Base-by-base conservation (phyloP, 2,888 invertebrate species). In the Yponomeuta cagnagella region DNA sequence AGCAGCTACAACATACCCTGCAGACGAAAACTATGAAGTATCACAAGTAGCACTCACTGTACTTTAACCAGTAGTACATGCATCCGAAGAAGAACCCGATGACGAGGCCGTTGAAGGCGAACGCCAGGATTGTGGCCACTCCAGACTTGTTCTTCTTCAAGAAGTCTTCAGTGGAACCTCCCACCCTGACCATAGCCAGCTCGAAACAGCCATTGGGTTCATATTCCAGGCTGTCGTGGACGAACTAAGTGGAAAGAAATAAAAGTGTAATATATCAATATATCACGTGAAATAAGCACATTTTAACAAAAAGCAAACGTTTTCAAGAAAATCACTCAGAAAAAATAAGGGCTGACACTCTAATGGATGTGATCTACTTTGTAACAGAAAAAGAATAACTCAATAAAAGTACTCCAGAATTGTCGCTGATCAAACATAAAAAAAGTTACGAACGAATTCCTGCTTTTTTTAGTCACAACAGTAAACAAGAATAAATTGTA, bases 81-180 rank as follows among this genome's bases (percentile, higher is more conserved):
- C 86, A 82, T 2, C 84, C 89, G 12, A 88, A 78, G 71, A 92
- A 92, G 73, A 83, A 91, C 2, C 88, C 90, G 1, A 89, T 71
- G 0, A 87, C 81, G 0, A 85, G 30, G 0, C 88, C 89, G 63
- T 91, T 90, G 0, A 89, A 58, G 0, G 84, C 63, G 37, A 89
- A 88, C 2, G 82, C 64, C 5, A 75, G 63, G 2, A 88, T 72
- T 0, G 77, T 82, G 70, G 78, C 82, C 74, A 92, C 74, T 0
- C 78, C 72, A 0, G 80, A 76, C 0, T 79, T 71, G 76, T 90
- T 87, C 30, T 80, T 81, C 74, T 84, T 83, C 30, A 89, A 70
- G 77, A 90, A 90, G 15, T 77, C 75, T 1, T 85, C 87, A 0
- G 89, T 86, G 4, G 83, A 83, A 37, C 74, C 79, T 10, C 87